phyloP scores from a whole-genome alignment of 2,797 vertebrate species.

The Darevskia nairensis region DNA sequence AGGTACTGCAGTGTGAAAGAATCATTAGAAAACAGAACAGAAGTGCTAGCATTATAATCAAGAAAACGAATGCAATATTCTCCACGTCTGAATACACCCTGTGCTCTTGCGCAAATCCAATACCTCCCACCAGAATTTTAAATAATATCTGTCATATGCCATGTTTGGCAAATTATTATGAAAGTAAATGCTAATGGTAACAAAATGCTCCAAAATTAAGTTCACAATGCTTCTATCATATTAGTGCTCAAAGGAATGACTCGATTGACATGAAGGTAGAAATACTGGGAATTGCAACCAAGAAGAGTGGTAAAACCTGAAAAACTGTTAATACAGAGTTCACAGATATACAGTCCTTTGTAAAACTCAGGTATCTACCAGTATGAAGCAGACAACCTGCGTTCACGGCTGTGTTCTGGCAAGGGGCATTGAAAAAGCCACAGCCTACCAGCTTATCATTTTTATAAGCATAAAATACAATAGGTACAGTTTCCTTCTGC shows the following conservation, averaged over 20 bases:
- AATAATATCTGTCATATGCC: not conserved
- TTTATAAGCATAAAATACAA: slow-evolving; percentile 59
- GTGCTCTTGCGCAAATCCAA: not conserved
- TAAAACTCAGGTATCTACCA: not conserved
- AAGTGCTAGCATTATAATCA: too few relatives aligned
- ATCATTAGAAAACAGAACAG: too few relatives aligned
- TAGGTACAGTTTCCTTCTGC: slow-evolving; percentile 69
- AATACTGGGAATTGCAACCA: not conserved
- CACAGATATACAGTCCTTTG: not conserved
- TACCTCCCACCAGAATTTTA: not conserved
- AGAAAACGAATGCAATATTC: too few relatives aligned
- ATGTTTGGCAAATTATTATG: not conserved
- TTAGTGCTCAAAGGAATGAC: not conserved
- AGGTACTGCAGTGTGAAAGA: too few relatives aligned
- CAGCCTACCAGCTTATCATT: not conserved
- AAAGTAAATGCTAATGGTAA: not conserved
- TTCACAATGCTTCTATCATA: not conserved
- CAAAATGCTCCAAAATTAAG: not conserved
- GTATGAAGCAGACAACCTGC: too few relatives aligned
- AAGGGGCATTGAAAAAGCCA: not conserved
- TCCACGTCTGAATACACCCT: too few relatives aligned
- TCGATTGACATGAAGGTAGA: not conserved
- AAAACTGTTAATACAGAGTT: not conserved
- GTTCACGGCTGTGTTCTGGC: not conserved
- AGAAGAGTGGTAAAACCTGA: not conserved